A percentile compares a stretch with the other conserved stretches of the same genome.
Evolutionary conservation across 2,113 vertebrate genomes (phyloP).

Genomic region (Ochotona princeps): DNA sequence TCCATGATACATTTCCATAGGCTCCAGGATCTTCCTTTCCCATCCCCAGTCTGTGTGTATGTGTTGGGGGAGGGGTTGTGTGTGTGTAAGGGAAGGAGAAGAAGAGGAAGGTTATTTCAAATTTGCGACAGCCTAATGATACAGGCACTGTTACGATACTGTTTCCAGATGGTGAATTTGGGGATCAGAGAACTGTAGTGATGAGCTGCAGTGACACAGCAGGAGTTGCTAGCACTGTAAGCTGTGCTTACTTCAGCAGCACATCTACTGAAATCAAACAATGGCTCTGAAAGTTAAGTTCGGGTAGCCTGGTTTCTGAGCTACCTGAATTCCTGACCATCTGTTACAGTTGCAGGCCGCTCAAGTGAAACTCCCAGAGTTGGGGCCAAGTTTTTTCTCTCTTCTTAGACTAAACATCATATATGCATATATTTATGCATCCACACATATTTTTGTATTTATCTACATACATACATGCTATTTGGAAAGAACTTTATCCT

Average conservation of each 20-base stretch:
- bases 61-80: too few relatives aligned
- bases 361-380: neutral
- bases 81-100: too few relatives aligned
- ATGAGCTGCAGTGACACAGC: neutral
- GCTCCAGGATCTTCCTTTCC: too few relatives aligned
- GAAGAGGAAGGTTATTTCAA: neutral
- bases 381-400: neutral
- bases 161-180: neutral
- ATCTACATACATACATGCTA: neutral
- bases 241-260: too few relatives aligned
- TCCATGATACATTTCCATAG: too few relatives aligned
- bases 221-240: neutral
- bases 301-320: neutral
- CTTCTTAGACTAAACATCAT: neutral
- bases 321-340: neutral
- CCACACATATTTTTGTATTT: neutral
- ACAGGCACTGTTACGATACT: neutral
- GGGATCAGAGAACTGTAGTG: neutral
- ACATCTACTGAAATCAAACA: too few relatives aligned
- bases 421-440: neutral
- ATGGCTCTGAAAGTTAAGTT: neutral
- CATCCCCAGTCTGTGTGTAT: too few relatives aligned
- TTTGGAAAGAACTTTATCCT: conserved; percentile 15
- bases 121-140: neutral
- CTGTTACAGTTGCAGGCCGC: neutral